These are phyloP conservation scores for Anomalospiza imberbis DNA, from an alignment of 2,797 vertebrate genomes.

Conservation along the genomic window DNA sequence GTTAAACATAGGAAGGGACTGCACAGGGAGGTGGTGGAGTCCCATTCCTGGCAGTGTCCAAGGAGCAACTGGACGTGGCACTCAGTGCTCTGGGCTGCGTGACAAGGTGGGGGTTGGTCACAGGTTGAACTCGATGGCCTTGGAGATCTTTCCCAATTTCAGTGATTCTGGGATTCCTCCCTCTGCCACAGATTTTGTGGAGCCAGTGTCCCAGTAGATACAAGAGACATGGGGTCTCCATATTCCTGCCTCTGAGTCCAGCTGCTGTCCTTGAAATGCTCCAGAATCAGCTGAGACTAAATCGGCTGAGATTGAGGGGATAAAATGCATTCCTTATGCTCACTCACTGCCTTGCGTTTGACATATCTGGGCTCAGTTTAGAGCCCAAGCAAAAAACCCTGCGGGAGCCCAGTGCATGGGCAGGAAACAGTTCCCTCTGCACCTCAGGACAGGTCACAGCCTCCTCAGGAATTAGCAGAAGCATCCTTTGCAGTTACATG, in stretches of 20 bases:
- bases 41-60: background rate
- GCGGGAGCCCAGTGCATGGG: background rate
- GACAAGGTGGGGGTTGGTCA: background rate
- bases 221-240: rapidly evolving
- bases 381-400: background rate
- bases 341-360: background rate
- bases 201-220: background rate
- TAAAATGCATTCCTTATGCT: background rate
- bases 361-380: background rate
- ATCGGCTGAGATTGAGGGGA: background rate
- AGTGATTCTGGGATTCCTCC: background rate
- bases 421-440: background rate
- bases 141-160: background rate
- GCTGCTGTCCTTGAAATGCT: background rate
- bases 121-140: background rate
- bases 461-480: background rate
- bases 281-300: background rate
- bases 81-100: background rate
- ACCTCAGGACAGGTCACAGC: background rate
- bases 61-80: background rate
- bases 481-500: background rate
- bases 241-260: background rate
- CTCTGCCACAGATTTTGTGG: background rate
- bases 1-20: background rate
- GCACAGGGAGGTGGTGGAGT: background rate